Base-by-base conservation (phyloP, 2,888 invertebrate species). In the Drosophila kanekoi region DNA sequence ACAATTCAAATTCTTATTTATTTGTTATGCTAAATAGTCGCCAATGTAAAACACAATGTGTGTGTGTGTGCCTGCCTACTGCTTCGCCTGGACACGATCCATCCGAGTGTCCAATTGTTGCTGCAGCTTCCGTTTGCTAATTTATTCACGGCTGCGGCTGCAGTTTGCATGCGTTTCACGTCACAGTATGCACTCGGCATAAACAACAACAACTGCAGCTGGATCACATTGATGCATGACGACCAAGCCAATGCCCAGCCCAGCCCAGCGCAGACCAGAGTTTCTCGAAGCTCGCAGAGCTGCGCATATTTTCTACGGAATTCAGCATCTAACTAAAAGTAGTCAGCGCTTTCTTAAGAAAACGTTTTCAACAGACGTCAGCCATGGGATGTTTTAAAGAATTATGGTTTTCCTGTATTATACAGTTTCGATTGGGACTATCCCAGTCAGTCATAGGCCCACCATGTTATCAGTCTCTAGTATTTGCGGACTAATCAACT, bases 21-120 rank as follows among this genome's bases (percentile, higher is more conserved):
- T 79, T 83, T 83, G 72, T 86, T 63, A 86, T 83, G 88, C 78
- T 65, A 83, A 83, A 67, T 72, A 70, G 43, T 57, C 54, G 48
- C 35, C 44, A 69, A 70, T 65, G 77, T 65, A 49, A 40, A 47
- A 37, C 18, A 60, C 37, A 48, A 37, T 47, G 47, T 35, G 40
- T 47, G 47, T 35, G 13, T 37, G 11, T 6, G 48, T 18, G 40
- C 41, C 40, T 35, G 40, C 43, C 40, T 35, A 32, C 11, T 51
- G n/a, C n/a, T 1, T 10, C 18, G 38, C 10, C 43, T 52, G 14
- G 33, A 43, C 10, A 20, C 14, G 18, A 10, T 49, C 47, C 60
- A 54, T 11, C 20, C 4, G 14, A 28, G 35, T n/a, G 51, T 35
- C 40, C 53, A 28, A 35, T 43, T 20, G 37, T 16, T 51, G 45